These are phyloP conservation scores for Gobionotothen gibberifrons DNA, from an alignment of 2,797 vertebrate genomes.

Conservation along the genomic window DNA sequence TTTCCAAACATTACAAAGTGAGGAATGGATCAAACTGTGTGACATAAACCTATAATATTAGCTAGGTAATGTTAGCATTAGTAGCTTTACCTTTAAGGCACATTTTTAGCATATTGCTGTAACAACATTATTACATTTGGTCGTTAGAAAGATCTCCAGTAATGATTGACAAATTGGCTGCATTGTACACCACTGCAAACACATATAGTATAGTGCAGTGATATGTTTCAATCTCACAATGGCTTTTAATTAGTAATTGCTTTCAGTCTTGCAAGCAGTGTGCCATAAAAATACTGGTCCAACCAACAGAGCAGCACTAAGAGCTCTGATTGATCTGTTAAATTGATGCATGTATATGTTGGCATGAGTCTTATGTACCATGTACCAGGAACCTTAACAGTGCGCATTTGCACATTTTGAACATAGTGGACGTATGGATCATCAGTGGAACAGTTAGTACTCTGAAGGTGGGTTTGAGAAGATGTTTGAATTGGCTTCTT, in stretches of 20 bases:
- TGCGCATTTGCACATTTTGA: neutral
- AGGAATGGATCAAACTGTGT: no score
- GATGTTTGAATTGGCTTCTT: no score
- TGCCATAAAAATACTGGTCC: neutral
- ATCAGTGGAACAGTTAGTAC: neutral
- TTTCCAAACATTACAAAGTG: no score
- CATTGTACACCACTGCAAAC: neutral
- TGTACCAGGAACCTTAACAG: neutral
- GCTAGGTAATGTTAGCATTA: no score
- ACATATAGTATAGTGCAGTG: neutral
- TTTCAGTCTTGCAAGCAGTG: neutral
- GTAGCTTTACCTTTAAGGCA: no score
- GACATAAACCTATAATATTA: no score
- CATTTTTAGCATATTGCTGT: no score
- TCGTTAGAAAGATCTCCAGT: no score
- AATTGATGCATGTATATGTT: neutral
- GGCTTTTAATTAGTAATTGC: neutral
- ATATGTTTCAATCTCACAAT: neutral
- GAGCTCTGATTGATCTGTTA: no score
- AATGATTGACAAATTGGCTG: no score
- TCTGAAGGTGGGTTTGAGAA: neutral
- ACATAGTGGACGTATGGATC: conserved; percentile 2
- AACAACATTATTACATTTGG: no score
- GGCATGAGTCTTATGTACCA: neutral
- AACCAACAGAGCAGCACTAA: conserved; percentile 6